Evolutionary conservation across 2,888 invertebrate species (phyloP), one percentile per base, ranked within the genome.

Genomic region (Petrolisthes cinctipes): DNA sequence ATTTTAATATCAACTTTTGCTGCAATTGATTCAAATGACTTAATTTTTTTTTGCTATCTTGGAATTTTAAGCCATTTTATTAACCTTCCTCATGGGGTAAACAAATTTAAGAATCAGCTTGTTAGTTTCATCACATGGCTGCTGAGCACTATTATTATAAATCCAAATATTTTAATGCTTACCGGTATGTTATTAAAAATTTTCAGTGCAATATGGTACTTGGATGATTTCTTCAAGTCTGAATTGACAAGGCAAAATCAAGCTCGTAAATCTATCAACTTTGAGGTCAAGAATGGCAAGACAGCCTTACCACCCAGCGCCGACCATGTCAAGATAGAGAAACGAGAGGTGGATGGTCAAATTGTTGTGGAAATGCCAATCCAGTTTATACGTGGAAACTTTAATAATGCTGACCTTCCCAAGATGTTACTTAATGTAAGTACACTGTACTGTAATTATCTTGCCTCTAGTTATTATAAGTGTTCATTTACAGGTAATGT

Each of bases 201-300:
- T 93, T 94, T 82, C 92, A 97, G 97, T 93, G 94, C 95, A 75
- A 95, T 98, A 90, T 98, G 97, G 97, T 94, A 95, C 86, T 93
- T 98, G 92, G 95, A 94, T 76, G 95, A 96, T 20, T 97, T 96
- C 92, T 97, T 96, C 92, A 94, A 95, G 90, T 92, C 94, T 91
- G 96, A 86, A 37, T 20, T 79, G 11, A 68, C 53, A n/a, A 78
- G 79, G n/a, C 86, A 86, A 51, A 86, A 73, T 61, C 61, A 86
- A n/a, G 51, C 73, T n/a, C 80, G 79, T 56, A 83, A 73, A 20
- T 71, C 73, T 5, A 37, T 80, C 17, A 83, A 80, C 20, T 68
- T 84, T 82, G 78, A 85, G 20, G 17, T 76, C 53, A 82, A 84
- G 56, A 82, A 79, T 56, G 85, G 85, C n/a, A 85, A 85, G 23